Base-by-base conservation (phyloP, 2,888 invertebrate genomes). In the Meteorus cinctellus region DNA sequence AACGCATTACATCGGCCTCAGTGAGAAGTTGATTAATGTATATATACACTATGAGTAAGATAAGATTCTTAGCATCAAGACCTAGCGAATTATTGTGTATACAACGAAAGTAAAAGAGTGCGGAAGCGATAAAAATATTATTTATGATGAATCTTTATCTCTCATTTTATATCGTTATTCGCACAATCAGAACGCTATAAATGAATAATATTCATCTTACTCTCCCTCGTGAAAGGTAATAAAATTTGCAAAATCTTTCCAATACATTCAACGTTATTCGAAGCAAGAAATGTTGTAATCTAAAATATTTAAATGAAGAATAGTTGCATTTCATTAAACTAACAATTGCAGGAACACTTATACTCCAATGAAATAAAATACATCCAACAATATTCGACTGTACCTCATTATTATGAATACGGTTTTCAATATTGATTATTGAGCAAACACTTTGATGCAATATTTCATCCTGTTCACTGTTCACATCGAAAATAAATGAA, bases 1-100 rank as follows among this genome's bases (percentile, higher is more conserved):
- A 70, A 70, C 24, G 69, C 69, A 55, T 70, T 70, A 70, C 69
- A 70, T 70, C 34, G 34, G 34, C 59, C 59, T 24, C 19, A n/a
- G 34, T 41, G 48, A 34, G n/a, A 31, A 68, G 29, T 29, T 68
- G 68, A 68, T 51, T 68, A 51, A 68, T 68, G 51, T n/a, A 10
- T n/a, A n/a, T 68, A 10, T 51, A n/a, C 41, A 41, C 12, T n/a
- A 62, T 27, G 12, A 62, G 31, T 68, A 29, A 51, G 45, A 68
- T 48, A 68, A 68, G 10, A 48, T n/a, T 29, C 29, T 29, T 10
- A 48, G 29, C 48, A 55, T 55, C 10, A 55, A 55, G 8, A 55
- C 1, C 1, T 55, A 55, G n/a, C 55, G 1, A 55, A 55, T 68
- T 48, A 68, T 68, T 29, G n/a, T 51, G 41, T 41, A 12, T 41